phyloP scores from a whole-genome alignment of 2,113 vertebrate genomes.

The Protobothrops mucrosquamatus region DNA sequence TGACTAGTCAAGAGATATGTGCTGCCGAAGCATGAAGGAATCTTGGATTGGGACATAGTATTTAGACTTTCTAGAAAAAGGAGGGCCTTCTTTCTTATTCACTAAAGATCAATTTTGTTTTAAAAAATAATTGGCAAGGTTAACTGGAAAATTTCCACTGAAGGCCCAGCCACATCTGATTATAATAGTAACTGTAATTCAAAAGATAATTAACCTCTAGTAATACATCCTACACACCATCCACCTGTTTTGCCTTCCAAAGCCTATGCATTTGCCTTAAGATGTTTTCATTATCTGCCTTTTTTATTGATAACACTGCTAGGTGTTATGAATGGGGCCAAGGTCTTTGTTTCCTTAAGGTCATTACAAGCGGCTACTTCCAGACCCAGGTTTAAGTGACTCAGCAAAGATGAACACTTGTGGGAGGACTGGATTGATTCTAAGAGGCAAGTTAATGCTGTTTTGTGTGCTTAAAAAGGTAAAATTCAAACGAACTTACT shows the following conservation, averaged over 20 bases:
- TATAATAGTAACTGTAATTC: conserved; percentile 9
- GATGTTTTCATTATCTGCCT: not conserved
- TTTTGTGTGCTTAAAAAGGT: not conserved
- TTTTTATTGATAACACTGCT: not conserved
- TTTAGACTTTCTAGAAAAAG: not conserved
- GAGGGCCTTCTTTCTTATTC: not conserved
- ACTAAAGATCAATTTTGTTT: not conserved
- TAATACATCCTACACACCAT: not conserved
- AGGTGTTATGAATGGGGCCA: not conserved
- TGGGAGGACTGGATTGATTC: not conserved
- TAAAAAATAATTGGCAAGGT: not conserved
- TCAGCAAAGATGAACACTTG: not conserved
- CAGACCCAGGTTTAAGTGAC: not conserved
- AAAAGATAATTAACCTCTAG: not conserved
- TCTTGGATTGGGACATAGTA: not conserved
- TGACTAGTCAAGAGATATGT: not conserved
- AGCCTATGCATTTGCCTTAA: not conserved
- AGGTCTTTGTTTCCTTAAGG: not conserved
- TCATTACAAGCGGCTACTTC: not conserved
- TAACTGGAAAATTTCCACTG: not conserved
- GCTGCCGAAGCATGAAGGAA: not conserved
- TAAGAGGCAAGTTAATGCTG: conserved; percentile 14
- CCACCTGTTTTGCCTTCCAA: not conserved
- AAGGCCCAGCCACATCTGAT: not conserved
- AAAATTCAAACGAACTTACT: conserved; percentile 6